phyloP scores from a whole-genome alignment of 2,113 vertebrate genomes.

The Ochotona curzoniae region DNA sequence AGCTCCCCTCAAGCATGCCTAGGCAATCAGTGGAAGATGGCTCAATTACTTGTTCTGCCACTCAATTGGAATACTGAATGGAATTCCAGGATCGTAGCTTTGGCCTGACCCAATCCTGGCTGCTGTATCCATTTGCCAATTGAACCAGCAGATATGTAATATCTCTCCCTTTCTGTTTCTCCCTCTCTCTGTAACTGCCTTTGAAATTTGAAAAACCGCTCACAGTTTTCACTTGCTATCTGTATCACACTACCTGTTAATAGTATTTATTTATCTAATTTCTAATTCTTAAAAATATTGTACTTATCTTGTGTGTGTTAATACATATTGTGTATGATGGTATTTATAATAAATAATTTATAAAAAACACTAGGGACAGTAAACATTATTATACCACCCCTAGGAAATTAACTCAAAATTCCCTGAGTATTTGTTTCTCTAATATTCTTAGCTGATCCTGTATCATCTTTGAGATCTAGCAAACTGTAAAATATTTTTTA shows the following conservation, averaged over 20 bases:
- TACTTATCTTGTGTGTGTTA: not conserved
- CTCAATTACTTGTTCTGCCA: too few relatives aligned
- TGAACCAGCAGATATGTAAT: too few relatives aligned
- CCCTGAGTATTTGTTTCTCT: not conserved
- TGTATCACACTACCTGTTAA: not conserved
- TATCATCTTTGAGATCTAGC: not conserved
- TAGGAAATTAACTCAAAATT: not conserved
- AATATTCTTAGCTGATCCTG: not conserved
- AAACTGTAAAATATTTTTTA: not conserved
- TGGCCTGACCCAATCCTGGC: too few relatives aligned
- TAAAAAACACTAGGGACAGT: not conserved
- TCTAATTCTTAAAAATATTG: not conserved
- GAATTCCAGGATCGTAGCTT: too few relatives aligned
- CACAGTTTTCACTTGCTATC: not conserved
- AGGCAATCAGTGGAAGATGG: too few relatives aligned
- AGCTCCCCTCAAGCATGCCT: too few relatives aligned
- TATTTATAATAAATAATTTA: not conserved
- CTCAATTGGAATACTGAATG: too few relatives aligned
- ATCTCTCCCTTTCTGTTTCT: too few relatives aligned
- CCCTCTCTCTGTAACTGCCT: too few relatives aligned
- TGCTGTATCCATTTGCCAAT: too few relatives aligned
- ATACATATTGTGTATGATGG: rapidly evolving
- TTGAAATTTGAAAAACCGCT: too few relatives aligned
- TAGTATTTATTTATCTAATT: not conserved
- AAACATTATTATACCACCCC: not conserved